A percentile compares a stretch with the other conserved stretches of the same genome.
phyloP scores from a whole-genome alignment of 1,140 invertebrate species.

The Laodelphax striatellus region DNA sequence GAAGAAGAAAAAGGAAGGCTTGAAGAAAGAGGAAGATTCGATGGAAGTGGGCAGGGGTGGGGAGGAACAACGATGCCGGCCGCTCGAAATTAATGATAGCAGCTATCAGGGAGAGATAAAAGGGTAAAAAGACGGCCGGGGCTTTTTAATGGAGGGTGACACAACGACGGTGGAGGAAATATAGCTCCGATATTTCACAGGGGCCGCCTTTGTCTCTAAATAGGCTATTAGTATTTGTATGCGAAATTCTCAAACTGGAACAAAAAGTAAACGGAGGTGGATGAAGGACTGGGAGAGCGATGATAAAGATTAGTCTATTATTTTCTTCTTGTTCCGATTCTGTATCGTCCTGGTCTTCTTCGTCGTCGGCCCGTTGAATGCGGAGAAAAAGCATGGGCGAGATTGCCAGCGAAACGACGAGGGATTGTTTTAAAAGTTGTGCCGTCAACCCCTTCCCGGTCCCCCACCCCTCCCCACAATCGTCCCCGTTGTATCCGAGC shows the following conservation, averaged over 20 bases:
- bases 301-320: slow-evolving; percentile 16
- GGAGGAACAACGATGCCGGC: neutral
- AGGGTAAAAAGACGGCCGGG: neutral
- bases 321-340: slow-evolving; percentile 4
- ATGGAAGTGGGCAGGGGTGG: neutral
- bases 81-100: neutral
- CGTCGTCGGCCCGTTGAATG: neutral
- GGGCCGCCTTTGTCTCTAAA: slow-evolving; percentile 8
- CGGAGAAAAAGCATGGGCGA: slow-evolving; percentile 7
- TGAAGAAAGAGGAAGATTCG: no score
- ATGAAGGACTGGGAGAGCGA: slow-evolving; percentile 3
- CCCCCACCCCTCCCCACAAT: no score
- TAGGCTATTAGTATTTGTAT: slow-evolving; percentile 18
- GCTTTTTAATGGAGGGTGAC: neutral
- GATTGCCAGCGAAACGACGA: slow-evolving; percentile 3
- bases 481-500: neutral
- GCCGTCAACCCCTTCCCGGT: neutral
- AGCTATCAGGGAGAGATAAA: neutral
- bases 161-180: neutral
- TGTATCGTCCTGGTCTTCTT: no score
- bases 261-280: neutral
- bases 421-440: slow-evolving; percentile 18
- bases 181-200: slow-evolving; percentile 13
- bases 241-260: slow-evolving; percentile 15
- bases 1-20: no score